Evolutionary conservation across 2,888 invertebrate genomes (phyloP), one percentile per base, ranked within the genome.

Genomic region (Amphipoea lucens): DNA sequence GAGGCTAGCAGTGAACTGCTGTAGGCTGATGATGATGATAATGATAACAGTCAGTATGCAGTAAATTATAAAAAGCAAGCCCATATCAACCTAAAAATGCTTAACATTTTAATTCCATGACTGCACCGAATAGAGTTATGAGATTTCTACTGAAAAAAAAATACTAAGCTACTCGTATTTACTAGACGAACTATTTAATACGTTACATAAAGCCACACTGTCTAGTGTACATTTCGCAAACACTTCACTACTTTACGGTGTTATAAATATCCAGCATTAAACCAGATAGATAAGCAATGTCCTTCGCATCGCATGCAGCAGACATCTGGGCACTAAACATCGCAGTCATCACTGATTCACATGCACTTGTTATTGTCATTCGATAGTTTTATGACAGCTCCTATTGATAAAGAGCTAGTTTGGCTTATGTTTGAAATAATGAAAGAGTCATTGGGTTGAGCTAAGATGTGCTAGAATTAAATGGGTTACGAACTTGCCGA

Each of bases 291-390:
- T 86, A 84, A 75, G 74, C 17, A 1, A 73, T 73, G 86, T 82
- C 86, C 84, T 84, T 86, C 83, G 48, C 74, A 48, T 54, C 76
- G 66, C 51, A 66, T 68, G 87, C 65, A 51, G 7, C 60, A 78
- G 78, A 82, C 86, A 87, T 83, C 71, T 88, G 88, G 79, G 65
- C 74, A 76, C 68, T 79, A 86, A 85, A 78, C 82, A 79, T 67
- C 7, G 66, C 70, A 60, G 57, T 72, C 74, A 70, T 76, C 71
- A 74, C 68, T 66, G 77, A 82, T 76, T 80, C 85, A 75, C 83
- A 85, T 82, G 79, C 78, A 76, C 78, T 82, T 87, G 88, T 87
- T 89, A 84, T 87, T 84, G 86, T 86, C 86, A 87, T 81, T 45
- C 36, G 81, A 89, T 87, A 86, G 78, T 76, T 87, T 78, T 86